Base-by-base conservation (phyloP, 2,888 invertebrate genomes). In the Micropterix aruncella region DNA sequence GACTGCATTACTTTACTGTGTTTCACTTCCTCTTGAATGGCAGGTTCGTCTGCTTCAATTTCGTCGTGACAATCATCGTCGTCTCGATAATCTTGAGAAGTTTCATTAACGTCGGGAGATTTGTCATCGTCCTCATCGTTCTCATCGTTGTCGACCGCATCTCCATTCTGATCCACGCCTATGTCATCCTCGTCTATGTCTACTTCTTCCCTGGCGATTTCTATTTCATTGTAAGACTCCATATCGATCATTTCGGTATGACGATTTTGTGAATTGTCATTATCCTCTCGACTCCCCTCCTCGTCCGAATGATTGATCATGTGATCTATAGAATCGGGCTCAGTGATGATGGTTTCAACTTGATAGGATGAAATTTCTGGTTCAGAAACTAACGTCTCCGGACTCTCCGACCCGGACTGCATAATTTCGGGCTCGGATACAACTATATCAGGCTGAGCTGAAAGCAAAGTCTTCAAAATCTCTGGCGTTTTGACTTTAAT, bases 301-400 rank as follows among this genome's bases (percentile, higher is more conserved):
- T 62, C 60, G n/a, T 44, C 39, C 5, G 38, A 7, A 27, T 41
- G 37, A 14, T 45, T 46, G 1, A 47, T 44, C 4, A 46, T 43
- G 19, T 46, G 44, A 39, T 46, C 45, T 44, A 14, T 42, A 2
- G 57, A 59, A 49, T 65, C 68, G 1, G 70, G 70, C 52, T 71
- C 71, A 1, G 70, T 63, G 37, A 71, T 54, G 47, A 71, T 70
- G 18, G 71, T 54, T 54, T 71, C 71, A 15, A 71, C 71, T 60
- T 70, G 71, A 50, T 70, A 71, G 15, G 70, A 69, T 9, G 70
- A 65, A 41, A 71, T 66, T 57, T 71, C 71, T 5, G 71, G 70
- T 52, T 71, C 70, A 2, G 71, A 71, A 55, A 70, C 69, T 43
- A 71, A 56, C 7, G 70, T 70, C 53, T 71, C 71, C 0, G 71